Evolutionary conservation across 1,140 invertebrate species (phyloP), one percentile per base, ranked within the genome.

Genomic region (Drosophila nigrodunni): DNA sequence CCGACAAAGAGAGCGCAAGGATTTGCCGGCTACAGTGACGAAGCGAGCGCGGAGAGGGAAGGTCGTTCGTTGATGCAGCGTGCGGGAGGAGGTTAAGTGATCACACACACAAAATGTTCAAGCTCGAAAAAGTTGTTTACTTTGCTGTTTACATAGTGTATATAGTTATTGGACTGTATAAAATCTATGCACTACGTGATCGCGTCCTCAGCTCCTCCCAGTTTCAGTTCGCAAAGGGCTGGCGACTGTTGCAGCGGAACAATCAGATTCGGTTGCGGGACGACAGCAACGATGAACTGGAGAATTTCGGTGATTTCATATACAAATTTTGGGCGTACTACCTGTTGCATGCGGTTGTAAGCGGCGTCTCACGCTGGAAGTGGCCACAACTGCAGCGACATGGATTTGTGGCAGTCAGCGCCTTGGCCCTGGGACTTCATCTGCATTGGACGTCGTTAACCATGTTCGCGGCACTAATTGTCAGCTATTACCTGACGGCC

Each of bases 261-360:
- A 59, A 60, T 15, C 47, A 9, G 10, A 52, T 55, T 35, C 74
- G 74, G 0, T 62, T 68, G 21, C 83, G 83, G 0, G 90, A 92
- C 46, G 79, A 88, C 39, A 90, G 78, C 55, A 92, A 91, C 54
- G 87, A 92, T 15, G 90, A 92, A 55, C 58, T 91, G 30, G 87
- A 92, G 34, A 82, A 90, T 41, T 92, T 92, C 7, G 80, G 64
- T 13, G 79, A 80, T 44, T 92, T 90, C n/a, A 76, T 92, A 2
- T 37, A 18, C 6, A 68, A 35, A 3, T 89, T 78, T 10, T 91
- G 90, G 90, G 72, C 72, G 0, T 91, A 77, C 57, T 92, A 89
- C 58, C 4, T 91, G n/a, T 61, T 90, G 34, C 90, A 92, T 62
- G 74, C 74, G 5, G 3, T 67, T 13, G 74, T 86, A 3, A 69